phyloP scores from a whole-genome alignment of 2,888 invertebrate species.

The Caenorhabditis doughertyi region DNA sequence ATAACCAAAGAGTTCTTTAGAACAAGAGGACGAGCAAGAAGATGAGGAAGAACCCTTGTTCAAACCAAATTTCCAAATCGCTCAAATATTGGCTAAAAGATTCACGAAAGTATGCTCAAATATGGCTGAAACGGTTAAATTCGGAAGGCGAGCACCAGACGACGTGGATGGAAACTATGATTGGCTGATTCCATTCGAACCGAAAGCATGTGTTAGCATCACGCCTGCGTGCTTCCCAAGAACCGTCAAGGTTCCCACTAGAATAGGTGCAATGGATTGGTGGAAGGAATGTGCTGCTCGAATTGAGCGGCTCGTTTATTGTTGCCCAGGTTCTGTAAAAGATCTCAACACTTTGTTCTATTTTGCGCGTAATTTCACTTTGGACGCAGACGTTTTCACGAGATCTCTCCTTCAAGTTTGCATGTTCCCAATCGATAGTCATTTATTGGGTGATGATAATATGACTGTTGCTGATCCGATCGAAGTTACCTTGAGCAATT shows the following conservation, averaged over 20 bases:
- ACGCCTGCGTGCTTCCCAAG: conserved; percentile 98
- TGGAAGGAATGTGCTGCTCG: background rate
- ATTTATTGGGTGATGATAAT: conserved; percentile 49
- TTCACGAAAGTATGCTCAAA: background rate
- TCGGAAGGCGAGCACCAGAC: conserved; percentile 35
- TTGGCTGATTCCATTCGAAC: conserved; percentile 91
- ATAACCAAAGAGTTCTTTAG: background rate
- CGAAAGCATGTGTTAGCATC: conserved; percentile 94
- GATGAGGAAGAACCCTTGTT: conserved; percentile 5
- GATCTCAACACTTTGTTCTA: conserved; percentile 52
- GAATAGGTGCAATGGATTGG: conserved; percentile 31
- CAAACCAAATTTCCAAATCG: conserved; percentile 33
- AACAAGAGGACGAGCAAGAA: conserved; percentile 11
- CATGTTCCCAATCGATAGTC: conserved; percentile 68
- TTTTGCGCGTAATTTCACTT: conserved; percentile 52
- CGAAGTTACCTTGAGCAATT: conserved; percentile 27
- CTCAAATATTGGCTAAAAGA: background rate
- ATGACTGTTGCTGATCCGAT: conserved; percentile 40
- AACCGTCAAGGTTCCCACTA: conserved; percentile 85
- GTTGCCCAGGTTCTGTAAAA: background rate
- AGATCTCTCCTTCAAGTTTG: conserved; percentile 88
- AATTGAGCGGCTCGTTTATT: background rate
- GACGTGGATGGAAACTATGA: conserved; percentile 58
- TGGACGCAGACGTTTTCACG: conserved; percentile 89
- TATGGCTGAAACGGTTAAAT: background rate